Evolutionary conservation across 2,888 invertebrate genomes (phyloP).

Genomic region (Phortica okadai): DNA sequence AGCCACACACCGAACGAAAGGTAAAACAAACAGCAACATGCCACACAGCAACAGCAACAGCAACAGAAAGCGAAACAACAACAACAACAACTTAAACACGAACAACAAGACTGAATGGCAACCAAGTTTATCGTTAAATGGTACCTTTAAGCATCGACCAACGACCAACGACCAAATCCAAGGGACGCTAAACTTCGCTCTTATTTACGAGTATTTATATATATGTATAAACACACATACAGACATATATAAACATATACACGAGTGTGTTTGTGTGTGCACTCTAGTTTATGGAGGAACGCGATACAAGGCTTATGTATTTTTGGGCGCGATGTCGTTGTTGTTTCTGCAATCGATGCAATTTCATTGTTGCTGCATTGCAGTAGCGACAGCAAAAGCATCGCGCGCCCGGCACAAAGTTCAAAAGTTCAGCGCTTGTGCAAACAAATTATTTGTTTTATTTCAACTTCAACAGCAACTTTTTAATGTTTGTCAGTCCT

Average conservation of each 20-base stretch:
- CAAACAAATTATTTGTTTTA: slow-evolving; percentile 68
- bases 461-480: slow-evolving; percentile 12
- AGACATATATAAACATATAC: no score
- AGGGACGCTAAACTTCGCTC: neutral
- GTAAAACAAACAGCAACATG: slow-evolving; percentile 32
- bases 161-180: neutral
- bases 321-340: neutral
- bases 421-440: slow-evolving; percentile 69
- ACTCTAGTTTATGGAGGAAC: slow-evolving; percentile 21
- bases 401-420: slow-evolving; percentile 45
- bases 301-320: slow-evolving; percentile 6
- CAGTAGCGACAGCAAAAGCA: slow-evolving; percentile 44
- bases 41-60: slow-evolving; percentile 29
- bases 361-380: slow-evolving; percentile 32
- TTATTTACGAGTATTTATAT: neutral
- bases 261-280: neutral
- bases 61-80: slow-evolving; percentile 25
- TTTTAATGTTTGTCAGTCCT: neutral
- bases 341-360: slow-evolving; percentile 9
- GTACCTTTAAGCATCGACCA: neutral
- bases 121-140: neutral
- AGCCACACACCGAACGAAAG: slow-evolving; percentile 26
- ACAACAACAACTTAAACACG: slow-evolving; percentile 26
- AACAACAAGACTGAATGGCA: no score
- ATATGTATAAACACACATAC: neutral